Evolutionary conservation across 2,113 vertebrate species (phyloP).

Genomic region (Rhinolophus sinicus): DNA sequence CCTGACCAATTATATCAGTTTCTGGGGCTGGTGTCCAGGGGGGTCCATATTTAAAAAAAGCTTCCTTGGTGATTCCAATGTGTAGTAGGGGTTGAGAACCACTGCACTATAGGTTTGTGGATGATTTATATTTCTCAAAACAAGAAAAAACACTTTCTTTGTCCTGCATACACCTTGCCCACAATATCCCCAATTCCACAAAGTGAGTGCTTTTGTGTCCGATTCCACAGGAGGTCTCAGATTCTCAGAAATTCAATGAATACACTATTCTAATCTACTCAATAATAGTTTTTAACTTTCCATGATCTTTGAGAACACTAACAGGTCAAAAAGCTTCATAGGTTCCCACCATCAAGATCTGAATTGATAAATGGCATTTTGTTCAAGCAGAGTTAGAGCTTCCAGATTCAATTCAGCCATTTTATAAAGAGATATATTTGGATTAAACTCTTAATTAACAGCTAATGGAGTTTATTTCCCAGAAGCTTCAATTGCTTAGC

Average conservation of each 20-base stretch:
- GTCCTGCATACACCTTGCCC: background rate
- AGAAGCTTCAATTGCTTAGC: background rate
- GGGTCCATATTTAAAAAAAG: background rate
- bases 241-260: conserved; percentile 1
- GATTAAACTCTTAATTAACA: background rate
- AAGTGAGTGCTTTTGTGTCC: background rate
- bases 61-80: background rate
- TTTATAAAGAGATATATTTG: background rate
- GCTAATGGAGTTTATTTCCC: background rate
- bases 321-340: background rate
- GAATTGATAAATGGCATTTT: background rate
- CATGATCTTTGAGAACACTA: background rate
- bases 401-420: background rate
- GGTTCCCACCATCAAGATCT: background rate
- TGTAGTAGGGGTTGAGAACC: background rate
- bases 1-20: background rate
- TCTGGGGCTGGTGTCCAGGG: background rate
- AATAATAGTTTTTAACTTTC: background rate
- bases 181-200: background rate
- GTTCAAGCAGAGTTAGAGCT: background rate
- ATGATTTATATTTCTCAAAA: background rate
- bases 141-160: background rate
- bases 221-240: background rate
- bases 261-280: background rate
- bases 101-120: background rate